These are phyloP conservation scores for Leucosticte australis DNA, from an alignment of 2,113 vertebrate genomes.

Conservation along the genomic window DNA sequence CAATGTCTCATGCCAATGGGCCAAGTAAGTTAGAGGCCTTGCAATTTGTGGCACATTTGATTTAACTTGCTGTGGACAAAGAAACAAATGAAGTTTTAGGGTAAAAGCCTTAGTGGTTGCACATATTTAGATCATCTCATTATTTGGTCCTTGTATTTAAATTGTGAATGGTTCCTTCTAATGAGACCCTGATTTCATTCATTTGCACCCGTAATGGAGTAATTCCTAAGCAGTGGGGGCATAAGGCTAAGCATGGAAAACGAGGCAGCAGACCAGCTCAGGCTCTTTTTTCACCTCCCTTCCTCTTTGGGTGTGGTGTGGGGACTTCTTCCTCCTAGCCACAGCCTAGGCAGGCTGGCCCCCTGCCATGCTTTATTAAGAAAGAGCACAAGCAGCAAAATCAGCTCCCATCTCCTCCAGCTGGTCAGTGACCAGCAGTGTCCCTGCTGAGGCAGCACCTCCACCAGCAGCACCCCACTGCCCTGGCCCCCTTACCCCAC, in stretches of 20 bases:
- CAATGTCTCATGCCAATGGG: background rate
- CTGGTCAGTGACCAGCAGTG: too few species aligned
- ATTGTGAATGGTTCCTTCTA: background rate
- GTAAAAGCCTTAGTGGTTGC: background rate
- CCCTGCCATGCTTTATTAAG: background rate
- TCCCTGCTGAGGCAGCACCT: background rate
- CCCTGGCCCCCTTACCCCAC: background rate
- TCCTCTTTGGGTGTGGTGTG: accelerated
- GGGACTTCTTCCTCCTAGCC: background rate
- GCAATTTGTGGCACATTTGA: background rate
- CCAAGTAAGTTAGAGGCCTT: background rate
- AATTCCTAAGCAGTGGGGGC: background rate
- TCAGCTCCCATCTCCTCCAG: background rate
- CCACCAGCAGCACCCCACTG: background rate
- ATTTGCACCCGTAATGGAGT: background rate
- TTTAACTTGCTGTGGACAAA: background rate
- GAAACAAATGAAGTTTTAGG: background rate
- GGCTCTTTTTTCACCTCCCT: background rate
- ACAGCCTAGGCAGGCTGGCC: accelerated
- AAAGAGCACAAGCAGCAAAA: background rate
- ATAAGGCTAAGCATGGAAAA: background rate
- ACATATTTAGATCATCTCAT: background rate
- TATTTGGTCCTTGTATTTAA: background rate
- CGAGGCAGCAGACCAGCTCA: background rate
- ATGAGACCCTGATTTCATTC: background rate